Base-by-base conservation (phyloP, 2,113 vertebrate genomes). In the Etheostoma cragini region DNA sequence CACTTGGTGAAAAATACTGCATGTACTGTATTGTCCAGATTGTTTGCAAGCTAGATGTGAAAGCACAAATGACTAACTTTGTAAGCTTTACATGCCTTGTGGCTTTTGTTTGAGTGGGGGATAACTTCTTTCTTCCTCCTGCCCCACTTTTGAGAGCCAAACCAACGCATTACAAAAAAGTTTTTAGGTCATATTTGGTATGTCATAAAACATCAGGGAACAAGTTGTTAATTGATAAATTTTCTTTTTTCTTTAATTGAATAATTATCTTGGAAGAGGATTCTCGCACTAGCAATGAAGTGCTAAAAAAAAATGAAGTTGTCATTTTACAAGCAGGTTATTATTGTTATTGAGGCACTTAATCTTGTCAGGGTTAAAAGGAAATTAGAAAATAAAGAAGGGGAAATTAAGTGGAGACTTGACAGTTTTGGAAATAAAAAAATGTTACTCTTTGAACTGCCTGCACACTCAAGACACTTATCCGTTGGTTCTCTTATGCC, bases 401-500 rank as follows among this genome's bases (percentile, higher is more conserved):
- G 11, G 16, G 11, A 17, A 72, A 17, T 68, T 58, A 61, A 62
- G 24, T 47, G 54, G 61, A 88, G 52, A 78, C 53, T 19, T 72
- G 15, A 66, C 21, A 45, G 26, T 67, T 70, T 47, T 61, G 52
- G 38, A 30, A 22, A 56, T 45, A 62, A 7, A 64, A 65, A 72
- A 82, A 72, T 54, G 79, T 56, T 87, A 89, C 67, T 84, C 83
- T 61, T 90, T 22, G 4, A 66, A 84, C 75, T 82, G 85, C 52
- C 81, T 60, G 83, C 70, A 80, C 82, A 57, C 45, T 81, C 57
- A 88, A 42, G 71, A 86, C 85, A 84, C 84, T 85, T 79, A 79
- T 73, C 63, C 69, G 8, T 80, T 77, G 74, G 78, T 69, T 85
- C 70, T 56, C 66, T 70, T 6, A 47, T 63, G 84, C 85, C 80